Percentiles rank a stretch among this genome's conserved stretches.
These are phyloP conservation scores for Phasianus colchicus DNA, from an alignment of 2,113 vertebrate species.

Conservation along the genomic window DNA sequence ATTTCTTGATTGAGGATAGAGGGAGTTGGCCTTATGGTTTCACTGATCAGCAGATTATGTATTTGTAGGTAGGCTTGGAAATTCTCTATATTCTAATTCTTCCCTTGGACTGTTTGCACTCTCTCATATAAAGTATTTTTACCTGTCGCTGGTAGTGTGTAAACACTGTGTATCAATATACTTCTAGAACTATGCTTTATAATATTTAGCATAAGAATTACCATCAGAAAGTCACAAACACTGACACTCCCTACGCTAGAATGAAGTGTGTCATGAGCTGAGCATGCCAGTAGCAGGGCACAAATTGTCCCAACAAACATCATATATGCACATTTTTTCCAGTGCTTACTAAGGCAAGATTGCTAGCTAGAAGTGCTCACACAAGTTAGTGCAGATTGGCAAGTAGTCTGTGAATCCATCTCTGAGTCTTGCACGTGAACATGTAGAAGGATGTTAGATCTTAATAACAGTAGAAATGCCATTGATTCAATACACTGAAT, in stretches of 20 bases:
- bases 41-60: not conserved
- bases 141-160: not conserved
- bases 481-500: not conserved
- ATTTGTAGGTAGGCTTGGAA: not conserved
- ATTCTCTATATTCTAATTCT: not conserved
- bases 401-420: not conserved
- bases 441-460: accelerated
- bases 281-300: accelerated
- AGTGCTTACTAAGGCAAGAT: accelerated
- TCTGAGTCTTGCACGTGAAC: not conserved
- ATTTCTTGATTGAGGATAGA: not conserved
- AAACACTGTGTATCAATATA: not conserved
- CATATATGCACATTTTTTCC: accelerated
- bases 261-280: not conserved
- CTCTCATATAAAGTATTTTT: not conserved
- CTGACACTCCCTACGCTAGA: not conserved
- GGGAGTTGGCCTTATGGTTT: not conserved
- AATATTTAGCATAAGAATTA: not conserved
- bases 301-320: not conserved
- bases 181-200: not conserved
- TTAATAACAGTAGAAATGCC: conserved; percentile 10
- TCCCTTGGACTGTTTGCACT: conserved; percentile 31
- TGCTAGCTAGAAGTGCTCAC: accelerated
- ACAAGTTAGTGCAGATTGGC: too few relatives aligned
- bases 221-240: not conserved